Base-by-base conservation (phyloP, 2,113 vertebrate genomes). In the Platysternon megacephalum region DNA sequence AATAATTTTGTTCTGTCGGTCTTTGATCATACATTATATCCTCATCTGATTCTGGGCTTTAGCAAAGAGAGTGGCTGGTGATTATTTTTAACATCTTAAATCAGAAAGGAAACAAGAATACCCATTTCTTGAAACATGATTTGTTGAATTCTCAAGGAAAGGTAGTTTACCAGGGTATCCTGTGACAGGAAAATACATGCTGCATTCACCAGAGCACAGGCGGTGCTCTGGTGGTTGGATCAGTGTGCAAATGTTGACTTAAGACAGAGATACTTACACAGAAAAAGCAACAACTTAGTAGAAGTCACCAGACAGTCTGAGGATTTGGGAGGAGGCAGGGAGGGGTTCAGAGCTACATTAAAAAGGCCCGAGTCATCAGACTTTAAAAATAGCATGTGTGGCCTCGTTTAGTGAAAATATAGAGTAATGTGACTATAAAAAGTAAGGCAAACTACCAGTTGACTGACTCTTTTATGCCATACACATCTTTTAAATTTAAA, bases 201-300 rank as follows among this genome's bases (percentile, higher is more conserved):
- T 92, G 84, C 95, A 86, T 97, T 98, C 88, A 91, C 46, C 53
- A 80, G 91, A 93, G 58, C 79, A 84, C 78, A 93, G 93, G 90
- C 94, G 85, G 92, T 87, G 32, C 91, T 97, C 95, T 5, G 82
- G 82, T 56, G 52, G 87, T 72, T 93, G 94, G 93, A 85, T 91
- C 93, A n/a, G 56, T 58, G 42, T 58, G 84, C 68, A 94, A 93
- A 96, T 93, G 82, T 91, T 96, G 94, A 91, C 93, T 96, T 93
- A 93, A 96, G 96, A 95, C 91, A 91, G 91, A 97, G 91, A 93
- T 24, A 90, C 93, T 95, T 90, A 86, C 0, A 22, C 93, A 93
- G 98, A 98, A 97, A 98, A 98, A 98, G 97, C 92, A 97, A 93
- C 90, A 94, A 96, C 98, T 98, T 98, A 98, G 97, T 95, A 96